Conservation (phyloP, 2,113 vertebrate genomes). For the Pygoscelis adeliae region DNA sequence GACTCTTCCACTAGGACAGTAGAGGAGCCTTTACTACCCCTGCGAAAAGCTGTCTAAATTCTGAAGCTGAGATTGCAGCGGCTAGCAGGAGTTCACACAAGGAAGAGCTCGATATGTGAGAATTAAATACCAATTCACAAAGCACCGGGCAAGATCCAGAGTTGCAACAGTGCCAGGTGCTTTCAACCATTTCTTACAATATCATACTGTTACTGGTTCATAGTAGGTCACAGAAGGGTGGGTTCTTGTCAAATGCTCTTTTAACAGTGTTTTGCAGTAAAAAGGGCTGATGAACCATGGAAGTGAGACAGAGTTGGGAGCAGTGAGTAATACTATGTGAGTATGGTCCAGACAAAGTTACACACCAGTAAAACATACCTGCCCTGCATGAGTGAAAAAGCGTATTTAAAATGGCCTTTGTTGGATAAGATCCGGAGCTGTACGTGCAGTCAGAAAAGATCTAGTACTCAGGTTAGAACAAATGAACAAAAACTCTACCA, state of each 20-base stretch:
- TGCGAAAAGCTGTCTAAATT: background rate
- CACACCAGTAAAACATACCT: background rate
- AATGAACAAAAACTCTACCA: background rate
- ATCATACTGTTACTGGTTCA: background rate
- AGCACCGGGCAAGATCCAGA: background rate
- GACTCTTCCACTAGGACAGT: accelerated
- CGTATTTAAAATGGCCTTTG: background rate
- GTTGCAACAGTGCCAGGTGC: background rate
- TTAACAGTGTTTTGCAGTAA: background rate
- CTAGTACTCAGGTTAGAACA: background rate
- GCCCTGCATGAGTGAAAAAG: background rate
- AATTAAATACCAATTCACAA: background rate
- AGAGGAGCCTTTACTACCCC: background rate
- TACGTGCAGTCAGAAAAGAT: background rate
- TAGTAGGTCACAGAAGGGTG: background rate
- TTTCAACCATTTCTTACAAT: background rate
- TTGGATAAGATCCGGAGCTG: background rate
- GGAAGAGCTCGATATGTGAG: accelerated
- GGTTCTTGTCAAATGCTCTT: background rate
- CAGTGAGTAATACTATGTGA: background rate
- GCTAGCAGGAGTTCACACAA: background rate
- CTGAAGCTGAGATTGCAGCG: background rate
- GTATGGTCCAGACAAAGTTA: background rate
- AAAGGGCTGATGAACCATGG: background rate
- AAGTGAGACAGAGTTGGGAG: background rate